Conservation (phyloP, 2,113 vertebrate species). For the Larimichthys crocea region DNA sequence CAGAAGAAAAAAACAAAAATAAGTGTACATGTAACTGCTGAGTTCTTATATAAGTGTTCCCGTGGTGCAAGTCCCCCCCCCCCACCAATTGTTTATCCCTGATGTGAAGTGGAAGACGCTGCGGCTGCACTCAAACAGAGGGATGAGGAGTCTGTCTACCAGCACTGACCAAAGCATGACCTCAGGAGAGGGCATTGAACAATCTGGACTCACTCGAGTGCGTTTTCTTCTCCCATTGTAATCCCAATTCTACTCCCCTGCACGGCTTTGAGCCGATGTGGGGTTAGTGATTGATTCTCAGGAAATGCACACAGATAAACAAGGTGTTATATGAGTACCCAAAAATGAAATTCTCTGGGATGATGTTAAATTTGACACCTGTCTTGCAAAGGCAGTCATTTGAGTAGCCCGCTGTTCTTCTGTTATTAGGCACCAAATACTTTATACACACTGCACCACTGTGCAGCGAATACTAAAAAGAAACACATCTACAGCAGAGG, state of each 20-base stretch:
- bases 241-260: slow-evolving; percentile 33
- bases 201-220: slow-evolving; percentile 27
- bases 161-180: slow-evolving; percentile 30
- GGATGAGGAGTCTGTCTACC: slow-evolving; percentile 25
- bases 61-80: slow-evolving; percentile 14
- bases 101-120: slow-evolving; percentile 16
- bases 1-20: slow-evolving; percentile 24
- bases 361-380: slow-evolving; percentile 21
- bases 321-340: neutral
- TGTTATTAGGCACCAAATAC: slow-evolving; percentile 27
- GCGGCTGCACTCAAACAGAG: slow-evolving; percentile 17
- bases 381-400: slow-evolving; percentile 17
- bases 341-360: slow-evolving; percentile 6
- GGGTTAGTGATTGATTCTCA: slow-evolving; percentile 55
- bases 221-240: slow-evolving; percentile 33
- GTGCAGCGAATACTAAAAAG: slow-evolving; percentile 37
- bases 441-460: slow-evolving; percentile 18
- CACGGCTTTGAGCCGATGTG: slow-evolving; percentile 23
- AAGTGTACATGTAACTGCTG: slow-evolving; percentile 36
- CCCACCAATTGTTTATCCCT: slow-evolving; percentile 29
- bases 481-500: slow-evolving; percentile 36
- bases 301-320: slow-evolving; percentile 26
- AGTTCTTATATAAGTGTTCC: slow-evolving; percentile 59
- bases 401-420: slow-evolving; percentile 7
- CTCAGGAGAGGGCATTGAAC: slow-evolving; percentile 15